Conservation (phyloP, 1,140 invertebrate genomes). For the Coptotermes formosanus region DNA sequence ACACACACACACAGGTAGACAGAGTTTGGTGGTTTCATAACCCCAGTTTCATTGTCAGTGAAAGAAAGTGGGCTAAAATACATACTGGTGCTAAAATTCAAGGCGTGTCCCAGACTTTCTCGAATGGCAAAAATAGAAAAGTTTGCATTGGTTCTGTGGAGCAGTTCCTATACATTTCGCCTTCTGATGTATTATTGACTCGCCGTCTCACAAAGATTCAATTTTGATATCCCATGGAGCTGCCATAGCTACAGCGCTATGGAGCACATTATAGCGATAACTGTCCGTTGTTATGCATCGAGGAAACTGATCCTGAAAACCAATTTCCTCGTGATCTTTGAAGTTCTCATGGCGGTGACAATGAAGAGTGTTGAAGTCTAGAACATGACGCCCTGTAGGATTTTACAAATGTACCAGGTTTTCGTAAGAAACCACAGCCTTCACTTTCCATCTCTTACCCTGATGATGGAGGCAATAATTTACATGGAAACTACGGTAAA, state of each 20-base stretch:
- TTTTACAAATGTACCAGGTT: no score
- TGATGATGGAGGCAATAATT: no score
- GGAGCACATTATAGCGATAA: not conserved
- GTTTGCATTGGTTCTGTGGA: not conserved
- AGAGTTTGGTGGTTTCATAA: no score
- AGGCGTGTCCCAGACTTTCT: not conserved
- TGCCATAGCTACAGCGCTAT: not conserved
- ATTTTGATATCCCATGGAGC: not conserved
- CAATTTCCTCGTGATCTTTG: not conserved
- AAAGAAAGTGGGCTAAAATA: not conserved
- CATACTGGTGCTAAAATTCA: not conserved
- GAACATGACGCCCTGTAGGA: no score
- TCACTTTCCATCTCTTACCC: no score
- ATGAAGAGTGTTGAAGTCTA: no score
- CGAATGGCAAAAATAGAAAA: not conserved
- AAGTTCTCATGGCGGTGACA: no score
- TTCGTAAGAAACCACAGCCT: no score
- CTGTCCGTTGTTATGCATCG: not conserved
- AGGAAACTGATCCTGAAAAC: not conserved
- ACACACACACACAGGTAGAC: no score
- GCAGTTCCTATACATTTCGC: not conserved
- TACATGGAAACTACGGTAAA: no score
- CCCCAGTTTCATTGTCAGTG: no score
- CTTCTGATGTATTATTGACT: not conserved
- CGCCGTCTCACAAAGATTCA: not conserved